phyloP scores from a whole-genome alignment of 2,113 vertebrate genomes.

The Pterophyllum scalare region DNA sequence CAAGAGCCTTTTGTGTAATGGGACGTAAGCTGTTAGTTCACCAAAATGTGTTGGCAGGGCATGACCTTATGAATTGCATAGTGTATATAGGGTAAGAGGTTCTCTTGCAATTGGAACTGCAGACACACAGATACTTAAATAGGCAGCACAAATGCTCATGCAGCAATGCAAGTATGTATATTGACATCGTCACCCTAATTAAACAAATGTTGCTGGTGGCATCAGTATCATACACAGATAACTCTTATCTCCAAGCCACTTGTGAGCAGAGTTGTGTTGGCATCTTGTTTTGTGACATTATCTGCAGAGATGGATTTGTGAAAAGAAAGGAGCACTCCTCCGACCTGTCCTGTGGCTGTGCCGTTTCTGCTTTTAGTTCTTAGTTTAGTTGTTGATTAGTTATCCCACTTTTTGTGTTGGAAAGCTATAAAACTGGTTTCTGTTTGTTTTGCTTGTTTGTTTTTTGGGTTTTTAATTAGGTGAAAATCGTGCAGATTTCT shows the following conservation, averaged over 20 bases:
- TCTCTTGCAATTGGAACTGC: neutral
- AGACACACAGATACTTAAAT: neutral
- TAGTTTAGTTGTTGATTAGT: neutral
- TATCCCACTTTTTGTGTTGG: neutral
- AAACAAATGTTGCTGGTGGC: constrained; percentile 11
- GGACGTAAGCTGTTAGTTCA: neutral
- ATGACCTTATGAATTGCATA: neutral
- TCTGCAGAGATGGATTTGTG: neutral
- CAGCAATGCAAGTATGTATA: neutral
- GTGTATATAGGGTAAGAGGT: neutral
- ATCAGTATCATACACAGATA: neutral
- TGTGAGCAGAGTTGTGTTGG: constrained; percentile 2
- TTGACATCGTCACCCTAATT: neutral
- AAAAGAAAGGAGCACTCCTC: neutral
- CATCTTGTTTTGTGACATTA: constrained; percentile 5
- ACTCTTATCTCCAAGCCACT: neutral
- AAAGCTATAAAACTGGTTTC: too few relatives aligned
- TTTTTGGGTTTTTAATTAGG: neutral
- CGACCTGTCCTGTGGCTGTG: constrained; percentile 13
- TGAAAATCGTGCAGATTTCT: neutral
- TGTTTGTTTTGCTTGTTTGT: too few relatives aligned
- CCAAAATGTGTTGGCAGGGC: neutral
- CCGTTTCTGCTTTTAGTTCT: neutral
- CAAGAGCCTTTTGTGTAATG: neutral
- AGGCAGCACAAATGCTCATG: neutral